These are phyloP conservation scores for Drosophila funebris DNA, from an alignment of 1,140 invertebrate species.

Conservation along the genomic window DNA sequence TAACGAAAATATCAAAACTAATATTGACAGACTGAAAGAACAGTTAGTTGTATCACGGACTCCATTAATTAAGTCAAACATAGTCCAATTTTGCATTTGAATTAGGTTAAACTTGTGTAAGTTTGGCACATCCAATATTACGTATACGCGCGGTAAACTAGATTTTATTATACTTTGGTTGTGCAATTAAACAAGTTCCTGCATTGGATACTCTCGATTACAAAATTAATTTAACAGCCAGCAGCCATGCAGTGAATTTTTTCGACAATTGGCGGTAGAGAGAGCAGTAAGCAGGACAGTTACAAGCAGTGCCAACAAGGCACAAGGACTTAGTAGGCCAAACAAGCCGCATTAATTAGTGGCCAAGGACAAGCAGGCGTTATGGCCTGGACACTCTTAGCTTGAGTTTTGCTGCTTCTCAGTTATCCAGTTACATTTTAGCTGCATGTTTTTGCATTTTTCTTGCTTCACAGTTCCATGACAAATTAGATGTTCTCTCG, in stretches of 20 bases:
- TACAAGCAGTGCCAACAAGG: conserved; percentile 52
- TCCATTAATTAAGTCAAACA: no score
- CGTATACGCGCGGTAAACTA: conserved; percentile 44
- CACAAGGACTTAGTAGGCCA: conserved; percentile 47
- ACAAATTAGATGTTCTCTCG: conserved; percentile 74
- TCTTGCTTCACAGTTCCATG: conserved; percentile 46
- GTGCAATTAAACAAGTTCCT: no score
- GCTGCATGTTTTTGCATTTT: conserved; percentile 46
- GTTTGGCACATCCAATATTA: conserved; percentile 20
- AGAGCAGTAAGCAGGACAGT: conserved; percentile 32
- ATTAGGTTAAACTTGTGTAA: no score
- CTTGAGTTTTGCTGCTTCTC: not conserved
- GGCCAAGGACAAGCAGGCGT: conserved; percentile 59
- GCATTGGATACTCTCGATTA: no score
- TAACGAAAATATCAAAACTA: no score
- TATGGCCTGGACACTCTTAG: not conserved
- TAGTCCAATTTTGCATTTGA: no score
- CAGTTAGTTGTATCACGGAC: no score
- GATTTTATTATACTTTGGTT: no score
- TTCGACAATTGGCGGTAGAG: conserved; percentile 35
- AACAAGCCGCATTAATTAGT: conserved; percentile 79
- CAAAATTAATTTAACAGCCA: conserved; percentile 64
- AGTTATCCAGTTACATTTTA: not conserved
- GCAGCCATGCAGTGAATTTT: conserved; percentile 44
- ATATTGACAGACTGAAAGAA: no score